Base-by-base conservation (phyloP, 2,113 vertebrate species). In the Prunella fulvescens region DNA sequence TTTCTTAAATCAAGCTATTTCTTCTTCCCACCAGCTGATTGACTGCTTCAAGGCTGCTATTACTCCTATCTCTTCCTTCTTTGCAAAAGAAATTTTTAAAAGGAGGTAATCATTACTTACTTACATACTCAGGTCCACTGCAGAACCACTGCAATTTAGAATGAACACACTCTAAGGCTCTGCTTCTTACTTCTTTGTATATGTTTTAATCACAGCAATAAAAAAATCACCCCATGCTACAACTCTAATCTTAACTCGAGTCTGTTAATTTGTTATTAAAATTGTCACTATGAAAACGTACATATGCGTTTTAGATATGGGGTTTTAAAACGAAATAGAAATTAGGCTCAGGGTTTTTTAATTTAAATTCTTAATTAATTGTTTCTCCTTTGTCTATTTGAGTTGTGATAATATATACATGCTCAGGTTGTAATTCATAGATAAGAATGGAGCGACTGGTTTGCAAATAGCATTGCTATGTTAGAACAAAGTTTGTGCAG, bases 1-100 rank as follows among this genome's bases (percentile, higher is more conserved):
- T 96, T 86, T 76, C 64, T 88, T 81, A 87, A 91, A 89, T 71
- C 53, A 37, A 87, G 81, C 18, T 26, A 70, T 93, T 92, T 91
- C 89, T 92, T 56, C 56, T 79, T 69, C 83, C 40, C 65, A 89
- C 73, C 58, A 85, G 37, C 47, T 69, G 80, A 81, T 53, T 67
- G 71, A 74, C 58, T 77, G 61, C 76, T 92, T 79, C 64, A 42
- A 40, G 39, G 56, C 76, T 66, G 51, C 58, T 51, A 17, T 74
- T 56, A 78, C 12, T 57, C 37, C 77, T 51, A 17, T 72, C n/a
- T 84, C 65, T 73, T 86, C 56, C 67, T 76, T 44, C 22, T 84
- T 42, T 74, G 45, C 47, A 60, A 74, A 20, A 14, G 24, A 88
- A 67, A 78, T 81, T 73, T 90, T 58, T 11, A 91, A 86, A 74